Conservation (phyloP, 1,140 invertebrate genomes). For the Heliconius eleuchia region DNA sequence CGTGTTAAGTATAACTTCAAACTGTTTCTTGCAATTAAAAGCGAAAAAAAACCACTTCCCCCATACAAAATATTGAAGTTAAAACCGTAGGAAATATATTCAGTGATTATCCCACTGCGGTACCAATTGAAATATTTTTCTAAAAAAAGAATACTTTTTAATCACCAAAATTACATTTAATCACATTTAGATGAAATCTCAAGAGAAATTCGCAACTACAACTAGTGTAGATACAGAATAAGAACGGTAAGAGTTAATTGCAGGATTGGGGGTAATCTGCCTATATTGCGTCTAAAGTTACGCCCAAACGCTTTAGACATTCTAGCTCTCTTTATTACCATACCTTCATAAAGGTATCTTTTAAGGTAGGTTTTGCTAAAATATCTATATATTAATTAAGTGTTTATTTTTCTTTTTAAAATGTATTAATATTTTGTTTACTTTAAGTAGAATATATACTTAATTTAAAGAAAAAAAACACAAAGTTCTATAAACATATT, state of each 20-base stretch:
- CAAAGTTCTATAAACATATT: no score
- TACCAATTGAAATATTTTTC: neutral
- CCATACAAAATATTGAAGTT: no score
- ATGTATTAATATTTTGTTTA: no score
- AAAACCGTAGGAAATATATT: no score
- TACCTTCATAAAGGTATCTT: neutral
- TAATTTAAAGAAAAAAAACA: no score
- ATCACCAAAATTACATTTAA: neutral
- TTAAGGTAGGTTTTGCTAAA: neutral
- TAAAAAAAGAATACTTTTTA: neutral
- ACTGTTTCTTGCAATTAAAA: no score
- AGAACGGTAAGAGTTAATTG: conserved; percentile 37
- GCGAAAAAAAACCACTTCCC: no score
- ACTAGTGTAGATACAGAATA: conserved; percentile 21
- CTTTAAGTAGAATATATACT: no score
- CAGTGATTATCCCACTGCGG: no score
- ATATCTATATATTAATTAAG: no score
- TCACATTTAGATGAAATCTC: neutral
- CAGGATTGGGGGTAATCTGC: conserved; percentile 34
- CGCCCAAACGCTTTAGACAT: conserved; percentile 21
- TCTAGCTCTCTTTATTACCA: conserved; percentile 10
- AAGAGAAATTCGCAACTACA: conserved; percentile 14
- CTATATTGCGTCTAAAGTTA: conserved; percentile 22
- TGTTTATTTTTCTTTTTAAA: no score
- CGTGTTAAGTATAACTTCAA: no score